phyloP scores from a whole-genome alignment of 2,797 vertebrate genomes.

The Bryconaethiops microstoma region DNA sequence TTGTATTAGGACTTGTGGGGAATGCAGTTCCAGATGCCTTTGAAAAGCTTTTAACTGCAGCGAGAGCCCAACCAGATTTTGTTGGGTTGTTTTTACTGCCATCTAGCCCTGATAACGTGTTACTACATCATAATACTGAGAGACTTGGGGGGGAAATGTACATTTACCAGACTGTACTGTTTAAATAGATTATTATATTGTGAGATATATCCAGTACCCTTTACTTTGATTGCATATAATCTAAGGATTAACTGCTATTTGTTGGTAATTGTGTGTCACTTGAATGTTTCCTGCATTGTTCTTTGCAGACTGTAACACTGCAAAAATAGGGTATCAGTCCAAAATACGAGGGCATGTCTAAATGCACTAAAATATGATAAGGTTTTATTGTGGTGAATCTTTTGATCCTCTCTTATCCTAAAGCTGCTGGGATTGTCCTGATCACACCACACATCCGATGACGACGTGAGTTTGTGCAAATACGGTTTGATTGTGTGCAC shows the following conservation, averaged over 20 bases:
- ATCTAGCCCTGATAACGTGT: constrained; percentile 37
- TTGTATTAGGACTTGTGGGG: constrained; percentile 26
- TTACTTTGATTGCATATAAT: constrained; percentile 50
- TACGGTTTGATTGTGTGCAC: constrained; percentile 57
- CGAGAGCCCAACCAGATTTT: constrained; percentile 29
- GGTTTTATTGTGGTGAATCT: constrained; percentile 61
- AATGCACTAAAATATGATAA: constrained; percentile 77
- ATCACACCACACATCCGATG: constrained; percentile 36
- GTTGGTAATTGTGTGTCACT: constrained; percentile 47
- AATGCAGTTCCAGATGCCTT: constrained; percentile 42
- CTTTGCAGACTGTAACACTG: constrained; percentile 65
- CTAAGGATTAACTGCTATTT: constrained; percentile 51
- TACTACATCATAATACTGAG: constrained; percentile 27
- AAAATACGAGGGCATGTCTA: constrained; percentile 69
- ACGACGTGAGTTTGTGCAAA: constrained; percentile 32
- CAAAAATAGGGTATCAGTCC: constrained; percentile 65
- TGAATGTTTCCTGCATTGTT: constrained; percentile 55
- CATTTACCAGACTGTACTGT: constrained; percentile 20
- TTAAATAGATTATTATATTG: constrained; percentile 39
- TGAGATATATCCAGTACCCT: constrained; percentile 45
- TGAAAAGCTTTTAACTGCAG: constrained; percentile 25
- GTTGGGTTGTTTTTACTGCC: constrained; percentile 50
- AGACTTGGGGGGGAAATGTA: background rate
- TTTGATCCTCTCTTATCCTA: constrained; percentile 50
- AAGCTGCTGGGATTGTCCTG: constrained; percentile 49